Conservation (phyloP, 2,113 vertebrate species). For the Amazona guildingii region DNA sequence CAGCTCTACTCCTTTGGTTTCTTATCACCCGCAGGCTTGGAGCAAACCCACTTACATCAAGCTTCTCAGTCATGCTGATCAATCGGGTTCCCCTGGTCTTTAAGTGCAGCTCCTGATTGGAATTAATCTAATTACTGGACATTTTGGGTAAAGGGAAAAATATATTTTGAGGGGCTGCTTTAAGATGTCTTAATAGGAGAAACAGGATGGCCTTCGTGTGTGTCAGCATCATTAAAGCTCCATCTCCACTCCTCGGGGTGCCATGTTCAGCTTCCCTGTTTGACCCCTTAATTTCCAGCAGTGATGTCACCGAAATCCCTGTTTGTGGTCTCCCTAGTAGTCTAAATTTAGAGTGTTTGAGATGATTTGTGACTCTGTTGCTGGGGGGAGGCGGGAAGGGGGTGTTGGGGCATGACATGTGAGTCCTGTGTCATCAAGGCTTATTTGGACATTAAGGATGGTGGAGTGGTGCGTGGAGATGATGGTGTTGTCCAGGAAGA, state of each 20-base stretch:
- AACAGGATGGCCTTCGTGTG: not conserved
- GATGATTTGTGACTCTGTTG: conserved; percentile 48
- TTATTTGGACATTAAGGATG: not conserved
- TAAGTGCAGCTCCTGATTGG: not conserved
- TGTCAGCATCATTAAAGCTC: fast-evolving
- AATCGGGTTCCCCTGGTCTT: fast-evolving
- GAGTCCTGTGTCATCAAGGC: not conserved
- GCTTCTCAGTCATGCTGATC: not conserved
- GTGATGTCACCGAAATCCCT: conserved; percentile 22
- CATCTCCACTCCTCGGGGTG: fast-evolving
- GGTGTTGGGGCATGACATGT: not conserved
- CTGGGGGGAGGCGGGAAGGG: not conserved
- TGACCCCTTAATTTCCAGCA: conserved; percentile 3
- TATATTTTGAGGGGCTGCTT: not conserved
- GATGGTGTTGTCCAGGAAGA: conserved; percentile 16
- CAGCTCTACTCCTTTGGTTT: not conserved
- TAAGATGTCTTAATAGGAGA: not conserved
- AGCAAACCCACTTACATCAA: fast-evolving
- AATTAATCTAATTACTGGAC: not conserved
- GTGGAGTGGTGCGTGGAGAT: not conserved
- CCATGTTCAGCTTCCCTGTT: not conserved
- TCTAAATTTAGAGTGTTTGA: conserved; percentile 62
- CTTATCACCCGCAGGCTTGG: not conserved
- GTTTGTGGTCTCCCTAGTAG: not conserved
- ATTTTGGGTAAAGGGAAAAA: not conserved